phyloP scores from a whole-genome alignment of 2,113 vertebrate species.

The Dipodomys spectabilis region DNA sequence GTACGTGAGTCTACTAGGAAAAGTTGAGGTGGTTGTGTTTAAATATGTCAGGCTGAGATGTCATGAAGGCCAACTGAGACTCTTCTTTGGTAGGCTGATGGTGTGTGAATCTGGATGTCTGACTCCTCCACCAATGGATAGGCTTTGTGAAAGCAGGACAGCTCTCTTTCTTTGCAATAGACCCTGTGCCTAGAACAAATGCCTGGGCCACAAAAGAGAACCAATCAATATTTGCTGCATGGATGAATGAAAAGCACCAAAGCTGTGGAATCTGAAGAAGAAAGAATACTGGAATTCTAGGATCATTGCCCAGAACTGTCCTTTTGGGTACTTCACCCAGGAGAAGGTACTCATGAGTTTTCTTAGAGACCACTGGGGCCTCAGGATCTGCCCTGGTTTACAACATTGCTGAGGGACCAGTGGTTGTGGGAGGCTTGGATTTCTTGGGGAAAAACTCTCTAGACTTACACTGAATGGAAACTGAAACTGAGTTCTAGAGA shows the following conservation, averaged over 20 bases:
- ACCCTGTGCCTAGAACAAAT: background rate
- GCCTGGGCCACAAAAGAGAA: background rate
- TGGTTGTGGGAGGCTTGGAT: background rate
- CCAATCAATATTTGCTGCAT: background rate
- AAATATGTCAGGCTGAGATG: no score
- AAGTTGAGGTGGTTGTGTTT: background rate
- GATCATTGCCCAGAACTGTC: background rate
- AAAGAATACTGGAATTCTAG: background rate
- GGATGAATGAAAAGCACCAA: background rate
- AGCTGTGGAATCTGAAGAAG: background rate
- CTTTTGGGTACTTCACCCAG: background rate
- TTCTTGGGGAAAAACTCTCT: background rate
- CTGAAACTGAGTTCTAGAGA: background rate
- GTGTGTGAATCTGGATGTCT: background rate
- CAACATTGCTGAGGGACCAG: rapidly evolving
- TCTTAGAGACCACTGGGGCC: background rate
- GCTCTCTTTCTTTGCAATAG: background rate
- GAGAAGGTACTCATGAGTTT: background rate
- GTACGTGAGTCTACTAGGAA: background rate
- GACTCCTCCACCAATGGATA: rapidly evolving
- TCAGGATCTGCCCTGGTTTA: background rate
- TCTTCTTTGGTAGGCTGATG: background rate
- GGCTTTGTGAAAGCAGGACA: background rate
- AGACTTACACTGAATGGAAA: background rate
- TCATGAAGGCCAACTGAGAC: rapidly evolving